A percentile compares a stretch with the other conserved stretches of the same genome.
These are phyloP conservation scores for Crypturellus tataupa DNA, from an alignment of 2,797 vertebrate genomes.

Conservation along the genomic window DNA sequence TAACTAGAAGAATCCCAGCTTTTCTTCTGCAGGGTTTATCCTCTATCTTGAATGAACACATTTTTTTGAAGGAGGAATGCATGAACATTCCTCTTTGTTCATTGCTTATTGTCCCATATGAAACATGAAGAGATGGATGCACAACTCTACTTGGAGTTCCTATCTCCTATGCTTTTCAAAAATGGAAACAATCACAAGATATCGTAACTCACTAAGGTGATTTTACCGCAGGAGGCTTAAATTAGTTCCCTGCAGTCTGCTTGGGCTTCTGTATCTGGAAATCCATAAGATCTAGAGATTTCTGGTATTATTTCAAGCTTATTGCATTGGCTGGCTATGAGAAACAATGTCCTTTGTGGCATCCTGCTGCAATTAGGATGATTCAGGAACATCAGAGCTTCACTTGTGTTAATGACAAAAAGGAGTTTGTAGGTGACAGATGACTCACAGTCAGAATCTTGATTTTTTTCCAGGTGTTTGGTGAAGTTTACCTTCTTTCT, in stretches of 20 bases:
- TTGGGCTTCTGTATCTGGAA: neutral
- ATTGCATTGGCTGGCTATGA: neutral
- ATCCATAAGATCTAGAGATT: neutral
- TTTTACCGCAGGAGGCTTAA: neutral
- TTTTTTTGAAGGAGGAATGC: too few species aligned
- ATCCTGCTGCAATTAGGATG: neutral
- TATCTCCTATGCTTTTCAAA: neutral
- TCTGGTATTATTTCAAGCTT: neutral
- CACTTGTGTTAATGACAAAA: neutral
- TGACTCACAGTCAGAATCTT: neutral
- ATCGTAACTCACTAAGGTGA: neutral
- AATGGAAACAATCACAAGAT: neutral
- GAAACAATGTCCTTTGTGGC: neutral
- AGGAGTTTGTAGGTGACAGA: rapidly evolving
- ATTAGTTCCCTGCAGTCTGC: neutral
- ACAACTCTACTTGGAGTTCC: neutral
- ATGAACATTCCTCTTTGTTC: neutral
- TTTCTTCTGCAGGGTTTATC: neutral
- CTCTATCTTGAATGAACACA: neutral
- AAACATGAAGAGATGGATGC: neutral
- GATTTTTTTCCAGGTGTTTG: neutral
- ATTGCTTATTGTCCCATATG: neutral
- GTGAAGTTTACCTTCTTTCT: neutral
- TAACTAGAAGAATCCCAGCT: neutral
- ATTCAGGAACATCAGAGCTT: neutral